phyloP scores from a whole-genome alignment of 1,140 invertebrate genomes.

The Lethrus apterus region DNA sequence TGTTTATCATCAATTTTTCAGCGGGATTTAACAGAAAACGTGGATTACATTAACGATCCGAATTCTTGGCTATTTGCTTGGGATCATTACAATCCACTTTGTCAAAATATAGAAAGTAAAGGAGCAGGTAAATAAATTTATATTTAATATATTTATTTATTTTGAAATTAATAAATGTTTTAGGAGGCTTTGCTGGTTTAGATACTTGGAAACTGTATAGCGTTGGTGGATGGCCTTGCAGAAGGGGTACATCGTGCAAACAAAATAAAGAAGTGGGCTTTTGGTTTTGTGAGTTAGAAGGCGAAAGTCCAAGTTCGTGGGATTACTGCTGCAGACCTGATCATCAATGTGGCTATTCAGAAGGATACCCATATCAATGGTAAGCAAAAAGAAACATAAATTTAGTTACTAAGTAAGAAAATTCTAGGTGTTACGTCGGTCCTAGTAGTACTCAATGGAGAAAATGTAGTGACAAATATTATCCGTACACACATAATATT shows the following conservation, averaged over 20 bases:
- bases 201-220: conserved; percentile 60
- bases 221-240: conserved; percentile 69
- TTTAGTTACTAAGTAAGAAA: background rate
- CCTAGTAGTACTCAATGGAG: conserved; percentile 66
- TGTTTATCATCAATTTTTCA: conserved; percentile 61
- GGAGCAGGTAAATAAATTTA: too few relatives aligned
- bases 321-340: conserved; percentile 75
- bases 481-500: conserved; percentile 45
- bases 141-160: too few relatives aligned
- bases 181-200: background rate
- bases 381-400: conserved; percentile 32
- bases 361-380: conserved; percentile 70
- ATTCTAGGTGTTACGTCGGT: conserved; percentile 70
- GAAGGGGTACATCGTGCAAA: conserved; percentile 58
- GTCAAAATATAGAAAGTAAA: too few relatives aligned
- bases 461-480: conserved; percentile 74
- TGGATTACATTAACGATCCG: conserved; percentile 55
- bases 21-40: conserved; percentile 55
- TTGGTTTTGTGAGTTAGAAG: conserved; percentile 71
- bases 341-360: conserved; percentile 72
- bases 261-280: conserved; percentile 65
- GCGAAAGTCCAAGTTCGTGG: conserved; percentile 60
- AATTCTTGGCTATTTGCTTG: conserved; percentile 58
- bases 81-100: conserved; percentile 44
- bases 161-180: too few relatives aligned